phyloP scores from a whole-genome alignment of 2,113 vertebrate genomes.

The Pogonocichla stellata region DNA sequence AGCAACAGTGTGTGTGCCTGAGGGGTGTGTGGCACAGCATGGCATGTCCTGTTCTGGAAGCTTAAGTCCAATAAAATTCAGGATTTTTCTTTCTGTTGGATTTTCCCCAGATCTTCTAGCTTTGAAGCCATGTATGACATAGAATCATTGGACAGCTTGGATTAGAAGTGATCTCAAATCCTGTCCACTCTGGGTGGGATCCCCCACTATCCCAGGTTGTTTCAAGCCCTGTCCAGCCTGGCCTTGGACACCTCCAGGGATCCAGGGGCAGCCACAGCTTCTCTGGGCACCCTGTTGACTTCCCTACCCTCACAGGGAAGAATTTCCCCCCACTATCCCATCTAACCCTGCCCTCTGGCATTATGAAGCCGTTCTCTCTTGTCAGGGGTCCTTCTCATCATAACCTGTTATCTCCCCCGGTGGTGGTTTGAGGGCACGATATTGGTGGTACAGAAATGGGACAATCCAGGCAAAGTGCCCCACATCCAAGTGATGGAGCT shows the following conservation, averaged over 20 bases:
- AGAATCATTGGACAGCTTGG: not conserved
- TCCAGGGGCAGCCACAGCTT: not conserved
- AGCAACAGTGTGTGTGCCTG: fast-evolving
- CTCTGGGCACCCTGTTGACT: not conserved
- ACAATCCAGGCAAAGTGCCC: fast-evolving
- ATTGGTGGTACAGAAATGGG: not conserved
- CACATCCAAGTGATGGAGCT: not conserved
- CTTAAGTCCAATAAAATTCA: constrained; percentile 28
- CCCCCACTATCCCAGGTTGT: not conserved
- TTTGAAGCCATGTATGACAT: not conserved
- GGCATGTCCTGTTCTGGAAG: fast-evolving
- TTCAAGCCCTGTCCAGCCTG: fast-evolving
- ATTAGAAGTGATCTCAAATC: not conserved
- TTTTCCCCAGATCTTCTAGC: not conserved
- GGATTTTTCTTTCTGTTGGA: not conserved
- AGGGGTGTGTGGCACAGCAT: fast-evolving
- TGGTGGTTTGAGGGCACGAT: fast-evolving
- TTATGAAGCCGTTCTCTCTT: not conserved
- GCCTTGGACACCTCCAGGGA: not conserved
- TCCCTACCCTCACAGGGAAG: not conserved
- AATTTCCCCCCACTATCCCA: not conserved
- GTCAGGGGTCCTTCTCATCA: not conserved
- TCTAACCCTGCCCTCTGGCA: not conserved
- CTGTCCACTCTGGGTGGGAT: too few relatives aligned
- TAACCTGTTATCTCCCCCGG: fast-evolving